phyloP scores from a whole-genome alignment of 2,113 vertebrate genomes.

The Corynorhinus townsendii region DNA sequence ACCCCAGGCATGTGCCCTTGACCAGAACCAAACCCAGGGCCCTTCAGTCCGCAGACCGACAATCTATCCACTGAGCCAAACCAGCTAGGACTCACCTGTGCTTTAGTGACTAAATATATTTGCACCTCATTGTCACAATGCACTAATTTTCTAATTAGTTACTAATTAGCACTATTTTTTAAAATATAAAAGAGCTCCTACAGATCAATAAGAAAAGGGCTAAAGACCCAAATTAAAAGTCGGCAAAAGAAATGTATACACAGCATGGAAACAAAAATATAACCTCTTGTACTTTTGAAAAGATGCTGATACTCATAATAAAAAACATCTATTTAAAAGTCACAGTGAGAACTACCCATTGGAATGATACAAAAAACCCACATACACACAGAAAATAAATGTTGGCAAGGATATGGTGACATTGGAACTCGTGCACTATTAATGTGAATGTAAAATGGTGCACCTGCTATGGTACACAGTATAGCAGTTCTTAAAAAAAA shows the following conservation, averaged over 20 bases:
- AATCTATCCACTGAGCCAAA: too few species aligned
- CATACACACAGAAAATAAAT: not conserved
- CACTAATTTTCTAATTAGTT: not conserved
- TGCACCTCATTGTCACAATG: not conserved
- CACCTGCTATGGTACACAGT: not conserved
- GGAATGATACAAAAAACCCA: not conserved
- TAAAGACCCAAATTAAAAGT: not conserved
- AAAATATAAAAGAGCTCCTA: not conserved
- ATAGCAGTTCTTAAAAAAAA: not conserved
- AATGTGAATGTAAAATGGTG: not conserved
- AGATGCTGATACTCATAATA: not conserved
- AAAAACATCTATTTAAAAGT: constrained; percentile 41
- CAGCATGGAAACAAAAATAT: not conserved
- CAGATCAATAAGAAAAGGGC: not conserved
- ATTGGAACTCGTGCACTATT: not conserved
- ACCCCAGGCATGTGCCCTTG: too few species aligned
- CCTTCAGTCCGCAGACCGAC: too few species aligned
- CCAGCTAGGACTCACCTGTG: not conserved
- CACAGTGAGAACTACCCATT: not conserved
- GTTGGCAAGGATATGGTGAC: not conserved
- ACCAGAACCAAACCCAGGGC: too few species aligned
- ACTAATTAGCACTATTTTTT: not conserved
- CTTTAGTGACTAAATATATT: not conserved
- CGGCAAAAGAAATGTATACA: not conserved
- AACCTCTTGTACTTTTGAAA: not conserved